Percentiles rank a stretch among this genome's conserved stretches.
phyloP scores from a whole-genome alignment of 2,797 vertebrate species.

The Harpagifer antarcticus region DNA sequence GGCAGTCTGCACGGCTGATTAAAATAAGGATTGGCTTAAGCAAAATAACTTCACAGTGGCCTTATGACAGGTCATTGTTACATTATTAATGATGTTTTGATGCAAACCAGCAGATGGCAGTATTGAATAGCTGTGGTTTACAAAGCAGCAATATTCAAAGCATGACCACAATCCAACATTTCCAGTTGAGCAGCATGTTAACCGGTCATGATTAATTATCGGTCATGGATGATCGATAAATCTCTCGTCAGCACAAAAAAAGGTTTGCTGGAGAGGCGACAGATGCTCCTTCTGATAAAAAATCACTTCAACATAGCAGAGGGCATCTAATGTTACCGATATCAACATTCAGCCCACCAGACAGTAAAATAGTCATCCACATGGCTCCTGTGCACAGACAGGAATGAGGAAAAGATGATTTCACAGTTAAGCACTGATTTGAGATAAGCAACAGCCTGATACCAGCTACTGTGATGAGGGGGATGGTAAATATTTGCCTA shows the following conservation, averaged over 20 bases:
- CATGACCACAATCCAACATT: slow-evolving; percentile 48
- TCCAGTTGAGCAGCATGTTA: slow-evolving; percentile 39
- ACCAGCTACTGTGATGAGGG: slow-evolving; percentile 13
- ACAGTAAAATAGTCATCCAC: slow-evolving; percentile 17
- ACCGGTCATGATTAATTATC: slow-evolving; percentile 50
- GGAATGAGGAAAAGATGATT: slow-evolving; percentile 33
- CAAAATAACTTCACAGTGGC: slow-evolving; percentile 2
- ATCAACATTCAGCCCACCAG: background rate
- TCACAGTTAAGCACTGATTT: slow-evolving; percentile 44
- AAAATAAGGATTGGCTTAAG: slow-evolving; percentile 10
- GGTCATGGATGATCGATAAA: slow-evolving; percentile 60
- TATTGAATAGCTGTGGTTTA: slow-evolving; percentile 67
- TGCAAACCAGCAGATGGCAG: slow-evolving; percentile 81
- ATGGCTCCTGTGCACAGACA: slow-evolving; percentile 23
- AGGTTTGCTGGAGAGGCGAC: slow-evolving; percentile 43
- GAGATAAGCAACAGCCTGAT: slow-evolving; percentile 35
- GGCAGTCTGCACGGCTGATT: slow-evolving; percentile 8
- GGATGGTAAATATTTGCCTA: slow-evolving; percentile 10
- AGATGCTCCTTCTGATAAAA: slow-evolving; percentile 39
- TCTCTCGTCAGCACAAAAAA: slow-evolving; percentile 35
- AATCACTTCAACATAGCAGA: slow-evolving; percentile 27
- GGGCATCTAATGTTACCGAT: slow-evolving; percentile 4
- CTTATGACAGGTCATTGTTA: background rate
- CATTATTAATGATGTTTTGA: background rate
- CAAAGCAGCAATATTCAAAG: slow-evolving; percentile 17